Base-by-base conservation (phyloP, 2,888 invertebrate genomes). In the Acanthosepion esculentum region DNA sequence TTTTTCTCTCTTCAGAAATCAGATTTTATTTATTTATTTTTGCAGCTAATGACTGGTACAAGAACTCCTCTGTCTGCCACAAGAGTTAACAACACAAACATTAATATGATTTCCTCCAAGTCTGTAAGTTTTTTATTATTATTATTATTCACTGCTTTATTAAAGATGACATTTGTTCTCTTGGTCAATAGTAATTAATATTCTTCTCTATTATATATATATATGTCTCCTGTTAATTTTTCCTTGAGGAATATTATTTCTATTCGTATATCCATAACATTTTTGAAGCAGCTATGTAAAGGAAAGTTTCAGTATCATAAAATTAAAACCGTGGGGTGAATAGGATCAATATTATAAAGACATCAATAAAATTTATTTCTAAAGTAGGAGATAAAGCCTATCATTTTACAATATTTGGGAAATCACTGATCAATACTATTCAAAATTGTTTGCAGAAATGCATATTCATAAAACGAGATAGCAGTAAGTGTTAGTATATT, bases 11-110 rank as follows among this genome's bases (percentile, higher is more conserved):
- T 78, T 15, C n/a, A 10, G n/a, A n/a, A 78, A 12, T n/a, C 8
- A 23, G 15, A 15, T 78, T 78, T 78, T 78, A 2, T 78, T 78
- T 78, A 8, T 10, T 8, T n/a, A 12, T 29, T 33, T 78, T n/a
- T 78, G 33, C 78, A 93, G 93, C 29, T 93, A 50, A 48, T 93
- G n/a, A 8, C 50, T 29, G 93, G 93, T 53, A 10, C 10, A 20
- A 48, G 93, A 53, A 93, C 93, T 29, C 93, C 93, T 53, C 41
- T 93, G 29, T 93, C 93, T n/a, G 48, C 50, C 53, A 93, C 93
- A 48, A 48, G 93, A 93, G 48, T 29, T 29, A 93, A 93, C 50
- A 93, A 8, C 93, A 93, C 93, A 48, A 93, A 93, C 29, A 93
- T 93, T n/a, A 93, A 93, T n/a, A 48, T 50, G 6, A 8, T 78